Percentiles rank a stretch among this genome's conserved stretches.
Evolutionary conservation across 2,888 invertebrate genomes (phyloP).

Genomic region (Drosophila anomelani): DNA sequence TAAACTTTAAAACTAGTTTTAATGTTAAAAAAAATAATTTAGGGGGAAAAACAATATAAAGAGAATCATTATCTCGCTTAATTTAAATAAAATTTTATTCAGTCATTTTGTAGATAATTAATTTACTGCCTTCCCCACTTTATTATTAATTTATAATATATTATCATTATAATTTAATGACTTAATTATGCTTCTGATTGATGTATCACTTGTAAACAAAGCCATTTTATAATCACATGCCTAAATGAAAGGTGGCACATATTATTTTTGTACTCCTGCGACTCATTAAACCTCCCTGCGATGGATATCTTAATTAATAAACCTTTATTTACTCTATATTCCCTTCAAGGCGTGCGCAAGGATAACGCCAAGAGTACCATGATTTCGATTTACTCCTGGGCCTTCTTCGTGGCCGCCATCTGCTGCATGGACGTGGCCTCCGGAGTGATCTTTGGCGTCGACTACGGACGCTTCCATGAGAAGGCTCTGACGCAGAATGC

Average conservation of each 20-base stretch:
- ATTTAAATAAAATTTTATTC: background rate
- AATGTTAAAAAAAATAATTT: background rate
- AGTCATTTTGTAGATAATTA: background rate
- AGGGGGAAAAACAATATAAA: background rate
- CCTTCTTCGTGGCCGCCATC: conserved; percentile 72
- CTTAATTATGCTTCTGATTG: conserved; percentile 17
- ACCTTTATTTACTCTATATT: too few relatives aligned
- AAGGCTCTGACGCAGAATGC: conserved; percentile 65
- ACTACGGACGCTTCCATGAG: conserved; percentile 76
- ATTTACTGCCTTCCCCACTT: background rate
- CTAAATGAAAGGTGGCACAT: background rate
- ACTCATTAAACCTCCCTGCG: background rate
- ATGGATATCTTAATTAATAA: background rate
- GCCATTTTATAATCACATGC: conserved; percentile 21
- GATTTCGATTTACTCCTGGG: conserved; percentile 80
- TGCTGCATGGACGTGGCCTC: conserved; percentile 81
- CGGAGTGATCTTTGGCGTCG: conserved; percentile 83
- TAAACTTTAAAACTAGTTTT: background rate
- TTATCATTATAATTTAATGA: conserved; percentile 9
- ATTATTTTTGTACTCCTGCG: background rate
- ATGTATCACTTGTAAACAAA: conserved; percentile 19
- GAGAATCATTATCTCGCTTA: background rate
- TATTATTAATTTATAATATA: background rate
- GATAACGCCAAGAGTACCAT: conserved; percentile 64
- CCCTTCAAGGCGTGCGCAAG: conserved; percentile 75